Evolutionary conservation across 2,797 vertebrate species (phyloP).

Genomic region (Labroides dimidiatus): DNA sequence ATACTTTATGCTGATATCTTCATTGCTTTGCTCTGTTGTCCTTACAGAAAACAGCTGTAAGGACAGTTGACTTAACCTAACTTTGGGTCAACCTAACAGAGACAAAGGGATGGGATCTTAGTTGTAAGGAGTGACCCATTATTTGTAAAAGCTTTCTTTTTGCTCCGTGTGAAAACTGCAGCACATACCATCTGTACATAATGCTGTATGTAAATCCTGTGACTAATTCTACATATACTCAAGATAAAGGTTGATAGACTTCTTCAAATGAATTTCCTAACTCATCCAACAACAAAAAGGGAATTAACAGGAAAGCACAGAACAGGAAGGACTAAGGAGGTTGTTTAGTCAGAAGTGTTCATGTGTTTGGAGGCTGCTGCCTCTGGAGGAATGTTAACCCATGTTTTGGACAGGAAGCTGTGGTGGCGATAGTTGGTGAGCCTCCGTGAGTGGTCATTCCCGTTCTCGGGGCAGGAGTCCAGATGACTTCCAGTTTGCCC

Average conservation of each 20-base stretch:
- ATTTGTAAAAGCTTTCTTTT: slow-evolving; percentile 6
- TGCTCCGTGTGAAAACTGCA: slow-evolving; percentile 3
- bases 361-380: slow-evolving; percentile 59
- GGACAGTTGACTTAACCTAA: no score
- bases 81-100: no score
- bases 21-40: not conserved
- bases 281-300: slow-evolving; percentile 40
- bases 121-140: not conserved
- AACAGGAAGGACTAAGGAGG: slow-evolving; percentile 47
- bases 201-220: slow-evolving; percentile 7
- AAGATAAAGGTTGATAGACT: slow-evolving; percentile 3
- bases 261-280: slow-evolving; percentile 5
- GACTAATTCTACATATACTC: not conserved
- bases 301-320: slow-evolving; percentile 33
- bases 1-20: not conserved
- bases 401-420: slow-evolving; percentile 71
- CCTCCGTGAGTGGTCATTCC: slow-evolving; percentile 48
- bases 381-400: slow-evolving; percentile 57
- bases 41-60: no score
- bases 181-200: not conserved
- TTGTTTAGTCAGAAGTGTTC: slow-evolving; percentile 53
- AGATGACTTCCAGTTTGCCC: slow-evolving; percentile 40
- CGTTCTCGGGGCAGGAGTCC: slow-evolving; percentile 57
- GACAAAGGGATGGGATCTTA: no score
- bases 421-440: slow-evolving; percentile 68